Evolutionary conservation across 2,797 vertebrate genomes (phyloP), one percentile per base, ranked within the genome.

Genomic region (Ptychadena robeensis): DNA sequence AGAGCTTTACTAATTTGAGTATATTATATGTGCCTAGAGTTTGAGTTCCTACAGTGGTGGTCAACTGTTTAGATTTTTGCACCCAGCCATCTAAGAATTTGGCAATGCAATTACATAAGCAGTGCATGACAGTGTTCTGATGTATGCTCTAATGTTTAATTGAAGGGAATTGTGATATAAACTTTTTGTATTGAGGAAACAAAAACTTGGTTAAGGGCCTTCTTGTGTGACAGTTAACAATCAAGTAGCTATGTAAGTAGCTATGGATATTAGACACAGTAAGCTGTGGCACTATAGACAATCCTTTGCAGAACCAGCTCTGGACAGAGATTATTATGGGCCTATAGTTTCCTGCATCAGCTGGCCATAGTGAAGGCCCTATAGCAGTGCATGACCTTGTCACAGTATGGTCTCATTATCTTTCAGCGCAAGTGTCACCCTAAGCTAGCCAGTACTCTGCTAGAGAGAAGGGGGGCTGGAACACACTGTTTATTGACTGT

Each of bases 381-480:
- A 74, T 79, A 84, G 82, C 82, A 30, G 28, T 63, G 53, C 73
- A 27, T 74, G 70, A 79, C 76, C 70, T 84, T 84, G 69, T 74
- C 70, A 79, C 30, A 31, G 61, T 35, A 25, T 40, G 59, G 79
- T 30, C 79, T 81, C 79, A 73, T 81, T 81, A 81, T 81, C 53
- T 73, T 28, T 31, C 34, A n/a, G 38, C 67, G 22, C 69, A 66
- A 22, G 28, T 74, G 70, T 84, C 82, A 84, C 82, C 76, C 82
- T 61, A 28, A 80, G 82, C 82, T 59, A 83, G 32, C 66, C 80
- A 70, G 35, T 31, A 9, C 27, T 53, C 32, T 57, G 63, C 30
- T 34, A 35, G 57, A 37, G 18, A 37, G 28, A 73, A 1, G 30
- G 48, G 27, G 25, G 34, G 32, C 3, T 10, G 35, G 32, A 11